Evolutionary conservation across 2,888 invertebrate genomes (phyloP).

Genomic region (Xylota segnis): DNA sequence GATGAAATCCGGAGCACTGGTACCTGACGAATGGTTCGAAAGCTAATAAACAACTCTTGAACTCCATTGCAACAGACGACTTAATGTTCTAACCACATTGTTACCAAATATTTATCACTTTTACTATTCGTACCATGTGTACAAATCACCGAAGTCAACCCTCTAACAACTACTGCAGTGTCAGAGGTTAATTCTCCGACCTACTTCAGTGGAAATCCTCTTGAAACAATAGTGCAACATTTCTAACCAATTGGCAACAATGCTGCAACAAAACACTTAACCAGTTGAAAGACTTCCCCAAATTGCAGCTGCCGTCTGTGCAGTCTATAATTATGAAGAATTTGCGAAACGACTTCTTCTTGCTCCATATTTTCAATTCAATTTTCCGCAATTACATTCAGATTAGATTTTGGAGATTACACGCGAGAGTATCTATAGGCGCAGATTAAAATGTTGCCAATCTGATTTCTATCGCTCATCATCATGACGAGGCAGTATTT

Average conservation of each 20-base stretch:
- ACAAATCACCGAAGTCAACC: not conserved
- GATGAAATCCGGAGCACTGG: too few species aligned
- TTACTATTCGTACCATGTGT: slow-evolving; percentile 7
- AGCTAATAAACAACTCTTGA: too few species aligned
- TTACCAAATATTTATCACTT: slow-evolving; percentile 5
- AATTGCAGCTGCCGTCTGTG: slow-evolving; percentile 30
- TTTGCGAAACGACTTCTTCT: slow-evolving; percentile 58
- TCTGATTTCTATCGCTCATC: slow-evolving; percentile 14
- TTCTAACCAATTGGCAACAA: slow-evolving; percentile 58
- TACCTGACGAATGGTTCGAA: too few species aligned
- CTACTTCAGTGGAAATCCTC: slow-evolving; percentile 63
- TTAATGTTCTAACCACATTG: not conserved
- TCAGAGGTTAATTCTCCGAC: slow-evolving; percentile 72
- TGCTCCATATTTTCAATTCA: slow-evolving; percentile 56
- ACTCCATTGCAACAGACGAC: too few species aligned
- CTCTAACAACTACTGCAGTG: slow-evolving; percentile 29
- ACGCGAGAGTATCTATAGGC: slow-evolving; percentile 22
- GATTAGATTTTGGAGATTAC: slow-evolving; percentile 64
- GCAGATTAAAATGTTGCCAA: slow-evolving; percentile 62
- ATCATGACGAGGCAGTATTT: slow-evolving; percentile 14
- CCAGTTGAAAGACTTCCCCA: slow-evolving; percentile 63
- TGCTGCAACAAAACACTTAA: slow-evolving; percentile 71
- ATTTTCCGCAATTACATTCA: slow-evolving; percentile 52
- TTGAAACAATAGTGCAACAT: slow-evolving; percentile 61
- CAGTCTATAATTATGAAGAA: slow-evolving; percentile 67